Evolutionary conservation across 2,113 vertebrate genomes (phyloP), one percentile per base, ranked within the genome.

Genomic region (Campylomormyrus numenius): DNA sequence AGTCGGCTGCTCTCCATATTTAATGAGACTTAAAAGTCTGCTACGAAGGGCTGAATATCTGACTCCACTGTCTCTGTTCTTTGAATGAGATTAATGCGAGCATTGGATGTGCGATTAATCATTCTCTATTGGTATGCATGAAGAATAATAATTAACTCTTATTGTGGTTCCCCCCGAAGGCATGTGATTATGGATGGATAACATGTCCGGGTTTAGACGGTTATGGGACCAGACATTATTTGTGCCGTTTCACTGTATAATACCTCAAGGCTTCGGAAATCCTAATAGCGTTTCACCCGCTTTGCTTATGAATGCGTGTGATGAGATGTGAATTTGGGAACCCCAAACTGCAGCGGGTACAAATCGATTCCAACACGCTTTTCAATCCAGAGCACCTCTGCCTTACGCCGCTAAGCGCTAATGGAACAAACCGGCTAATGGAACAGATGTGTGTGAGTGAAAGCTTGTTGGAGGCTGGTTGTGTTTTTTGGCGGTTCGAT

Each of bases 1-100:
- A 24, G 21, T 56, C 31, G 42, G 50, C 50, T 50, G 49, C 52
- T 45, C 48, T 89, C 10, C 15, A 35, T 42, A 31, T 84, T 89
- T 89, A 84, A 89, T 89, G 88, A 89, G 62, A 89, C 27, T 52
- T 49, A 13, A 89, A 83, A 84, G 27, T 50, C 15, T n/a, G 2
- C 74, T 52, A 50, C 21, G 9, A 83, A 83, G 46, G 35, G 48
- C 48, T 49, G 70, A 52, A 24, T 53, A 50, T 83, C 50, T 80
- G 88, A 80, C 46, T 89, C 39, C 49, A 50, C 45, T 19, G 66
- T 89, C 66, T 77, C 46, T 66, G 50, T 31, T 24, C 48, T 77
- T 11, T 49, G 48, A 42, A 53, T 52, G 49, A 53, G 80, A 89
- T 83, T 89, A 89, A 80, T 39, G 70, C 31, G 17, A 89, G 27